A percentile compares a stretch with the other conserved stretches of the same genome.
Evolutionary conservation across 2,113 vertebrate genomes (phyloP).

Genomic region (Phyllopteryx taeniolatus): DNA sequence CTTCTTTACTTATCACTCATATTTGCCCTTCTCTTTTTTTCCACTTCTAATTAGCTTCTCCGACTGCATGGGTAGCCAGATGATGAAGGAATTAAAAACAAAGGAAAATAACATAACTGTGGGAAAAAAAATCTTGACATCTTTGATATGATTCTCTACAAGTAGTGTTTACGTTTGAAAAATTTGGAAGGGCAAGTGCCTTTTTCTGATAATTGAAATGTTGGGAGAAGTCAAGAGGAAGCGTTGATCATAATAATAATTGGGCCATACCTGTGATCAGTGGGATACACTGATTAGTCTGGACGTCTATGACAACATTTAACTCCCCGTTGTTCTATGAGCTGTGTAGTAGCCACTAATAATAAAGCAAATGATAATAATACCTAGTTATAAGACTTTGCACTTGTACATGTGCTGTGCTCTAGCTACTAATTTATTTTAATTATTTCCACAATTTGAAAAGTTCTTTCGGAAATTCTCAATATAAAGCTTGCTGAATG

Average conservation of each 20-base stretch:
- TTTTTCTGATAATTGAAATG: conserved; percentile 16
- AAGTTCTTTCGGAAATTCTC: neutral
- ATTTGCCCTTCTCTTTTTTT: conserved; percentile 31
- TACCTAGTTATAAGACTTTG: conserved; percentile 83
- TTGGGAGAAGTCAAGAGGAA: neutral
- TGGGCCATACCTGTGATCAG: conserved; percentile 40
- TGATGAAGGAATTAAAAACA: neutral
- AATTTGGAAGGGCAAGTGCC: conserved; percentile 53
- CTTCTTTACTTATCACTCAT: conserved; percentile 31
- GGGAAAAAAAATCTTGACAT: neutral
- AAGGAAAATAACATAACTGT: neutral
- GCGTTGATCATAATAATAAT: neutral
- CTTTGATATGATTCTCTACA: conserved; percentile 3
- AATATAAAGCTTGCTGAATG: neutral
- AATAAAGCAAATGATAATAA: conserved; percentile 54
- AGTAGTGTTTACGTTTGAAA: conserved; percentile 11
- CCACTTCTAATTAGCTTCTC: conserved; percentile 38
- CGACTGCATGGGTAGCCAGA: neutral
- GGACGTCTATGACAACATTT: conserved; percentile 30
- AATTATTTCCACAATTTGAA: neutral
- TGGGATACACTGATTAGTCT: neutral
- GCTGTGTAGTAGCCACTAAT: conserved; percentile 32
- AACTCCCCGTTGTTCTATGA: conserved; percentile 44
- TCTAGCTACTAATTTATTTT: neutral
- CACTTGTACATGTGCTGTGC: conserved; percentile 49